Base-by-base conservation (phyloP, 2,888 invertebrate species). In the Orthosia incerta region DNA sequence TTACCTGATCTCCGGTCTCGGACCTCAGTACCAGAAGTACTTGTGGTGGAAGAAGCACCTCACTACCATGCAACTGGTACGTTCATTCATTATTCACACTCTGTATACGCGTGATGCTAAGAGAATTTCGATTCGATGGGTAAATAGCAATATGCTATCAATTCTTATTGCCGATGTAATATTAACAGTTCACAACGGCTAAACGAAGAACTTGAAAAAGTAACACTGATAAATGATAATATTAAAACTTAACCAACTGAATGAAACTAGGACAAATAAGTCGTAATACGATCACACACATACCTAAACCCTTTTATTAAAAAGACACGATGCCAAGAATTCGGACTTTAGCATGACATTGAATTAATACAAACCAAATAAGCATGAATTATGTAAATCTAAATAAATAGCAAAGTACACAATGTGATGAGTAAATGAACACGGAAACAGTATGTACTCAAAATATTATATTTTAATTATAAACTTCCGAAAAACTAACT, bases 11-110 rank as follows among this genome's bases (percentile, higher is more conserved):
- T 97, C 99, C 0, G 99, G 98, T 0, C 96, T 99, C 76, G 99
- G 99, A 9, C 99, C 99, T 0, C 96, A 97, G 85, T 98, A 98
- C 91, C 98, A 98, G 92, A 98, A 98, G 91, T 98, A 98, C 91
- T 95, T 99, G 26, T 99, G 99, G 99, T 99, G 99, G 99, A 99
- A 99, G 93, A 98, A 97, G 88, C 98, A 99, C 92, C 97, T 99
- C 89, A 99, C 99, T 7, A 97, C 97, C 68, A 95, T 99, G 89
- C 99, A 99, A 95, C 97, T 99, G 95, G 98, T 98, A 93, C 95
- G 96, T 59, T 63, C 5, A 53, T n/a, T 12, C 4, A 61, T 53
- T 39, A 11, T 71, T 50, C 11, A 11, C 16, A n/a, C 9, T 72
- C 15, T 23, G 12, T 15, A 12, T 15, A 48, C 1, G 1, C 20